These are phyloP conservation scores for Erinaceus europaeus DNA, from an alignment of 2,113 vertebrate genomes.

Conservation along the genomic window DNA sequence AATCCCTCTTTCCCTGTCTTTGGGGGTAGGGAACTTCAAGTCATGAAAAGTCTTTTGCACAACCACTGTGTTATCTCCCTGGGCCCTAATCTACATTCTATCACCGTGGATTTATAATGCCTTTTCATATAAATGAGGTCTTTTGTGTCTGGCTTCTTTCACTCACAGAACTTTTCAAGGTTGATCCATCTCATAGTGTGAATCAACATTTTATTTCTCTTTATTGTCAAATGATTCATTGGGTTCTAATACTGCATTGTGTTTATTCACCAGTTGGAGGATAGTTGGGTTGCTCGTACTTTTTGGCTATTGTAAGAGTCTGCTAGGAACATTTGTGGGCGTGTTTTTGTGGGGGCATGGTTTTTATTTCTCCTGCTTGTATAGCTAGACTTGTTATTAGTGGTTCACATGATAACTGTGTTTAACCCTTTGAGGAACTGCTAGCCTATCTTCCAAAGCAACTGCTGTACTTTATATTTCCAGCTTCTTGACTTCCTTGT, in stretches of 20 bases:
- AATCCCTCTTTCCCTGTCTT: no score
- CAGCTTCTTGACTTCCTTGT: background rate
- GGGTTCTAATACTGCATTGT: background rate
- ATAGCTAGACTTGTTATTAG: background rate
- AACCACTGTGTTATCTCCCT: no score
- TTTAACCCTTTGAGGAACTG: background rate
- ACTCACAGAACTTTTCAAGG: background rate
- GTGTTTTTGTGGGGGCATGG: background rate
- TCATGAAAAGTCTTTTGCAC: no score
- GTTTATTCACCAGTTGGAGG: background rate
- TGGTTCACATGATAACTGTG: background rate
- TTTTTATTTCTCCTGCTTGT: background rate
- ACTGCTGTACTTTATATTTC: background rate
- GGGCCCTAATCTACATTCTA: no score
- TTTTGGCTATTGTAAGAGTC: background rate
- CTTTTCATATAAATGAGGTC: no score
- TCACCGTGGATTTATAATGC: no score
- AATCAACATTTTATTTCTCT: background rate
- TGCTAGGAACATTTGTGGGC: background rate
- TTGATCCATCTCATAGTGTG: background rate
- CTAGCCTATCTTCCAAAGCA: background rate
- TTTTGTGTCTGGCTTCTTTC: background rate
- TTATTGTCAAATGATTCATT: background rate
- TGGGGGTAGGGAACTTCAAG: no score
- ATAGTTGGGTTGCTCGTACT: background rate